A percentile compares a stretch with the other conserved stretches of the same genome.
phyloP scores from a whole-genome alignment of 2,888 invertebrate genomes.

The Sympetrum striolatum region DNA sequence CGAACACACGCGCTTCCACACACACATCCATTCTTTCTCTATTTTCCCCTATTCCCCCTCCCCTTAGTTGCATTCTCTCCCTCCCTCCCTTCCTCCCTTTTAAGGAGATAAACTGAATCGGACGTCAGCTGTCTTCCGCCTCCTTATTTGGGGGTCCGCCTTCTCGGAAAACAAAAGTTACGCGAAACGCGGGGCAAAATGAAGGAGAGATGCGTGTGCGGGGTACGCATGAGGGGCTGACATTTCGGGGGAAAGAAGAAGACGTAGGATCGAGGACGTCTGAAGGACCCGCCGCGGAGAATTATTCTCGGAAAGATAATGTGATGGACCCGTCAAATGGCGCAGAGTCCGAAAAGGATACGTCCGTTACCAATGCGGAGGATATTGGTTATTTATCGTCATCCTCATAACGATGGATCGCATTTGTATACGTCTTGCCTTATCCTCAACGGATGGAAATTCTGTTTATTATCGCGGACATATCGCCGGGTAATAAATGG shows the following conservation, averaged over 20 bases:
- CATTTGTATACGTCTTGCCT: background rate
- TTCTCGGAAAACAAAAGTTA: conserved; percentile 29
- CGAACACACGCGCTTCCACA: background rate
- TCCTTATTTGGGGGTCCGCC: conserved; percentile 24
- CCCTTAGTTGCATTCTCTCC: background rate
- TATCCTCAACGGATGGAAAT: background rate
- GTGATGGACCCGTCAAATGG: background rate
- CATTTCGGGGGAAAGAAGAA: background rate
- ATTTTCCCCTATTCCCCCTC: background rate
- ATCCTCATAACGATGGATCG: background rate
- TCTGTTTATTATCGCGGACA: background rate
- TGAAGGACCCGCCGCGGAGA: background rate
- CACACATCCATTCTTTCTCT: background rate
- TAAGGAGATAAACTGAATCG: conserved; percentile 30
- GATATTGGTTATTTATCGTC: background rate
- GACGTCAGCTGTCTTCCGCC: conserved; percentile 22
- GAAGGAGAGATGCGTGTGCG: background rate
- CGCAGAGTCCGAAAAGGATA: background rate
- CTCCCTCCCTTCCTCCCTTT: conserved; percentile 10
- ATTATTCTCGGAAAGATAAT: background rate
- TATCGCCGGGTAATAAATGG: background rate
- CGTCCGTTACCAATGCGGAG: background rate
- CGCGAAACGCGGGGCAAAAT: conserved; percentile 20
- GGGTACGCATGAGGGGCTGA: background rate
- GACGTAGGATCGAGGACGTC: background rate